phyloP scores from a whole-genome alignment of 2,797 vertebrate genomes.

The Buceros bicornis region DNA sequence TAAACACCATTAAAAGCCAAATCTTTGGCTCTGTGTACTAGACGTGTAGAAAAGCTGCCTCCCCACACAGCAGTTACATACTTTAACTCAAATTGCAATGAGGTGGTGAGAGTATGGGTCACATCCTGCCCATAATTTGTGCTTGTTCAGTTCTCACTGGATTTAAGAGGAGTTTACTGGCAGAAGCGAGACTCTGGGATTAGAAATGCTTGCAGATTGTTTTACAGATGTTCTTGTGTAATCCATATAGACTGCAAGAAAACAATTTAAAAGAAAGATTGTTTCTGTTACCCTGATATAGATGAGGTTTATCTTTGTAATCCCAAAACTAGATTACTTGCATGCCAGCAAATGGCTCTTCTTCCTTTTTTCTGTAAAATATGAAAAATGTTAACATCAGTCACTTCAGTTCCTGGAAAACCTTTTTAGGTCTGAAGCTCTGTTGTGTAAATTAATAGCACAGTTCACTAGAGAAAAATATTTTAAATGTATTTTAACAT shows the following conservation, averaged over 20 bases:
- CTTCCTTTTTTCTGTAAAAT: neutral
- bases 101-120: neutral
- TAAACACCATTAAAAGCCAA: neutral
- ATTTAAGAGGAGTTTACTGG: neutral
- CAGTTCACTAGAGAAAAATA: constrained; percentile 32
- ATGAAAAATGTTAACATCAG: constrained; percentile 11
- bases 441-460: constrained; percentile 57
- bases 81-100: neutral
- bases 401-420: constrained; percentile 14
- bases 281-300: neutral
- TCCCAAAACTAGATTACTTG: neutral
- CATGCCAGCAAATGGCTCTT: neutral
- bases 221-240: neutral
- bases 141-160: neutral
- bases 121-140: neutral
- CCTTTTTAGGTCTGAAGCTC: constrained; percentile 21
- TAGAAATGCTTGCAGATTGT: neutral
- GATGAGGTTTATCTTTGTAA: constrained; percentile 23
- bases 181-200: neutral
- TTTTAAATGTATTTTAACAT: constrained; percentile 39
- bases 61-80: neutral
- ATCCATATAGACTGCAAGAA: neutral
- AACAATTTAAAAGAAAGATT: neutral
- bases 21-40: accelerated
- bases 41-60: accelerated